Conservation (phyloP, 2,888 invertebrate species). For the Drosophila prolongata region DNA sequence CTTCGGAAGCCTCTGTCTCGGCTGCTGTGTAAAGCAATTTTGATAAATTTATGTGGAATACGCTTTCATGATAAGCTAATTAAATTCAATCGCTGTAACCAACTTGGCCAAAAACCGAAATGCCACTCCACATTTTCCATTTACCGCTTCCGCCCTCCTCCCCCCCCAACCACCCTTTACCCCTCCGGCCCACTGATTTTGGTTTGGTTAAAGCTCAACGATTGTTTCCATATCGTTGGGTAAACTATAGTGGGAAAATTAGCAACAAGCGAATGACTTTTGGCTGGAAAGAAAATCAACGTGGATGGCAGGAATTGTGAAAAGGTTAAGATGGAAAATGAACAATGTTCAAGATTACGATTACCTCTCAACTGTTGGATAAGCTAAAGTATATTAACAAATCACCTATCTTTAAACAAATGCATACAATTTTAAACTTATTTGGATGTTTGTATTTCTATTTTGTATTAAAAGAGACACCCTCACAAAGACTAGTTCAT, state of each 20-base stretch:
- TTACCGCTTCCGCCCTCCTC: background rate
- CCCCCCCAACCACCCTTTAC: slow-evolving; percentile 7
- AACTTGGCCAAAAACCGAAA: slow-evolving; percentile 75
- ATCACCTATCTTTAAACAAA: no score
- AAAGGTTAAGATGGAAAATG: slow-evolving; percentile 1
- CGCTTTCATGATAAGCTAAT: slow-evolving; percentile 80
- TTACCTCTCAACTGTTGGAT: slow-evolving; percentile 4
- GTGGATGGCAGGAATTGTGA: background rate
- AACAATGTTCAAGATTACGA: slow-evolving; percentile 6
- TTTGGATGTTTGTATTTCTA: no score
- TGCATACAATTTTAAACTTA: no score
- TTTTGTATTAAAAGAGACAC: no score
- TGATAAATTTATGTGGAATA: slow-evolving; percentile 79
- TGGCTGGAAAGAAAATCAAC: slow-evolving; percentile 7
- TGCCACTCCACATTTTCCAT: background rate
- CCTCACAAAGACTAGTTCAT: no score
- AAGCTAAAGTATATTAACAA: no score
- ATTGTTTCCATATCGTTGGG: slow-evolving; percentile 74
- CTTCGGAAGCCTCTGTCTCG: slow-evolving; percentile 21
- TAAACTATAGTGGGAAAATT: slow-evolving; percentile 55
- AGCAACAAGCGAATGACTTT: slow-evolving; percentile 42
- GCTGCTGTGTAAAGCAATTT: slow-evolving; percentile 76
- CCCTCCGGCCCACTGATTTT: background rate
- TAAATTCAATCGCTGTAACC: slow-evolving; percentile 81
- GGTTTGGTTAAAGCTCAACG: slow-evolving; percentile 60